Conservation (phyloP, 2,888 invertebrate species). For the Molanna angustata region DNA sequence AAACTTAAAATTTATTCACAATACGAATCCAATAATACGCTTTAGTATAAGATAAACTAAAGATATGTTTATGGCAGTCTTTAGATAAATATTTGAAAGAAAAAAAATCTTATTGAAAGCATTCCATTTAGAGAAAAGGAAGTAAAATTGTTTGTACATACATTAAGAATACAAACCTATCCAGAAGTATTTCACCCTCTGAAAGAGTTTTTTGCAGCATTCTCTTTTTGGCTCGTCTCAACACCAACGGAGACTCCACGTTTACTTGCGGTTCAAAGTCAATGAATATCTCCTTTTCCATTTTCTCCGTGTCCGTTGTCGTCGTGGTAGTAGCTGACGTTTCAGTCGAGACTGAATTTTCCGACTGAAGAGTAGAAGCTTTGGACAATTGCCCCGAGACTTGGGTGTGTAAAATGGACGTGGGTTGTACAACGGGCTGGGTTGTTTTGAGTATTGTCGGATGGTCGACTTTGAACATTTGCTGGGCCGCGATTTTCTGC, state of each 20-base stretch:
- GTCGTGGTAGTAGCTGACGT: conserved; percentile 49
- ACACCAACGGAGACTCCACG: conserved; percentile 62
- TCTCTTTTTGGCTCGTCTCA: conserved; percentile 53
- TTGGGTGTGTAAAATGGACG: conserved; percentile 46
- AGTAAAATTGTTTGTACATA: too few relatives aligned
- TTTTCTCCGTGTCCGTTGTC: conserved; percentile 55
- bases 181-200: conserved; percentile 73
- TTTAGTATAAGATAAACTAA: too few relatives aligned
- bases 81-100: too few relatives aligned
- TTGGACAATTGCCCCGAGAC: conserved; percentile 46
- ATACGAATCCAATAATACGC: too few relatives aligned
- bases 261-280: conserved; percentile 79
- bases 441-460: conserved; percentile 34
- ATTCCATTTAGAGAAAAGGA: too few relatives aligned
- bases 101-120: too few relatives aligned
- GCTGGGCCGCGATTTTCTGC: conserved; percentile 54
- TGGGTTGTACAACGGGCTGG: conserved; percentile 38
- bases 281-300: conserved; percentile 79
- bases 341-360: conserved; percentile 53
- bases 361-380: conserved; percentile 54
- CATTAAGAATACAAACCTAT: conserved; percentile 52
- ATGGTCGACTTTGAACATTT: conserved; percentile 32
- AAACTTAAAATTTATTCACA: too few relatives aligned
- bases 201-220: conserved; percentile 73
- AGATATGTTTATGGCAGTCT: too few relatives aligned